A percentile compares a stretch with the other conserved stretches of the same genome.
phyloP scores from a whole-genome alignment of 2,888 invertebrate genomes.

The Onchidella celtica region DNA sequence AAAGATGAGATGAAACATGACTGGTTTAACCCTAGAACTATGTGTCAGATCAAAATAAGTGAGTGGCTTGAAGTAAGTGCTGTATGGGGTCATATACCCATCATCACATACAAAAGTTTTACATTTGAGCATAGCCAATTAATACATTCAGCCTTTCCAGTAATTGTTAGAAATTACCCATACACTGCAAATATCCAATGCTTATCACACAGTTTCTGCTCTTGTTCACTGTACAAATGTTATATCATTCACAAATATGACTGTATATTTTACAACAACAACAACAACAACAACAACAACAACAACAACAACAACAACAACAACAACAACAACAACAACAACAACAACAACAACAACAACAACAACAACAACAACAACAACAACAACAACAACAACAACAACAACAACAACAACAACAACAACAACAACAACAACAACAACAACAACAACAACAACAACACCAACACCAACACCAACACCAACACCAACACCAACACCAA shows the following conservation, averaged over 20 bases:
- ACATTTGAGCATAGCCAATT: no score
- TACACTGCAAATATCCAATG: not conserved
- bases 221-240: not conserved
- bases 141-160: not conserved
- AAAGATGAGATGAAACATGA: no score
- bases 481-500: no score
- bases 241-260: not conserved
- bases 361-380: slow-evolving; percentile 14
- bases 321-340: slow-evolving; percentile 14
- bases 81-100: no score
- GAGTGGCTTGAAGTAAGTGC: no score
- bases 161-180: not conserved
- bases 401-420: not conserved
- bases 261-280: not conserved
- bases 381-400: not conserved
- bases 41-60: no score
- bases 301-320: slow-evolving; percentile 8
- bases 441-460: no score
- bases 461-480: no score
- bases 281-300: slow-evolving; percentile 12
- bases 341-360: slow-evolving; percentile 19
- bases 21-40: no score
- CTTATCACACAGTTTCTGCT: not conserved
- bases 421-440: no score
- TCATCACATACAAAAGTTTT: no score